A percentile compares a stretch with the other conserved stretches of the same genome.
These are phyloP conservation scores for Parazoanthus swiftii DNA, from an alignment of 92 coral and sea anemone genomes.

Conservation along the genomic window DNA sequence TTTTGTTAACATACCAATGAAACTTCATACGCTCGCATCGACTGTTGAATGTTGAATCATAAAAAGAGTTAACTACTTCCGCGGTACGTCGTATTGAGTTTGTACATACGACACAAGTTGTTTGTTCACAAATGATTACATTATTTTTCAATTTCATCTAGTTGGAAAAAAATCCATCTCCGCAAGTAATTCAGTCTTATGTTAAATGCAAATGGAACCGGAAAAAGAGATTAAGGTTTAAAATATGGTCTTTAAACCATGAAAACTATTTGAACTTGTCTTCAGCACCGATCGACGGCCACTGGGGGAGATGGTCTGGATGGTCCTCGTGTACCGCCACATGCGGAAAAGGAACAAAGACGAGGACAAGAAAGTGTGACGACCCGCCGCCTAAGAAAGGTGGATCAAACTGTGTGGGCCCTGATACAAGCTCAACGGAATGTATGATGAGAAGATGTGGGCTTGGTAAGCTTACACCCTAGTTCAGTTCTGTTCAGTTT, in stretches of 20 bases:
- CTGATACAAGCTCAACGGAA: slow-evolving; percentile 9
- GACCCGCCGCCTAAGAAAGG: slow-evolving; percentile 66
- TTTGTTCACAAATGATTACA: too few species aligned
- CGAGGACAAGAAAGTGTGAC: slow-evolving; percentile 65
- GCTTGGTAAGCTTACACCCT: not conserved
- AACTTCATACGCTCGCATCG: too few species aligned
- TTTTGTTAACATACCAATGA: too few species aligned
- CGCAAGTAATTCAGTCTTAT: too few species aligned
- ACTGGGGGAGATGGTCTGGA: slow-evolving; percentile 77
- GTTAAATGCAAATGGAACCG: too few species aligned
- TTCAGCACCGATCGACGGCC: slow-evolving; percentile 69
- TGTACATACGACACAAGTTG: too few species aligned
- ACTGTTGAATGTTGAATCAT: too few species aligned
- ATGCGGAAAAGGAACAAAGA: slow-evolving; percentile 60
- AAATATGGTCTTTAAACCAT: not conserved
- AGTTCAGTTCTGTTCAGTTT: not conserved
- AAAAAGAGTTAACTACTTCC: too few species aligned
- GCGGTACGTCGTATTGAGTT: too few species aligned
- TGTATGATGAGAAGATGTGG: slow-evolving; percentile 57
- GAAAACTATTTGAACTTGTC: not conserved
- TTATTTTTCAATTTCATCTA: too few species aligned
- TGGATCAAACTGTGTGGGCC: slow-evolving; percentile 59
- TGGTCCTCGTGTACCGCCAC: slow-evolving; percentile 65
- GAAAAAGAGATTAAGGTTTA: too few species aligned
- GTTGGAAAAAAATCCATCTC: too few species aligned